A percentile compares a stretch with the other conserved stretches of the same genome.
Evolutionary conservation across 2,888 invertebrate genomes (phyloP).

Genomic region (Stegana nigrithorax): DNA sequence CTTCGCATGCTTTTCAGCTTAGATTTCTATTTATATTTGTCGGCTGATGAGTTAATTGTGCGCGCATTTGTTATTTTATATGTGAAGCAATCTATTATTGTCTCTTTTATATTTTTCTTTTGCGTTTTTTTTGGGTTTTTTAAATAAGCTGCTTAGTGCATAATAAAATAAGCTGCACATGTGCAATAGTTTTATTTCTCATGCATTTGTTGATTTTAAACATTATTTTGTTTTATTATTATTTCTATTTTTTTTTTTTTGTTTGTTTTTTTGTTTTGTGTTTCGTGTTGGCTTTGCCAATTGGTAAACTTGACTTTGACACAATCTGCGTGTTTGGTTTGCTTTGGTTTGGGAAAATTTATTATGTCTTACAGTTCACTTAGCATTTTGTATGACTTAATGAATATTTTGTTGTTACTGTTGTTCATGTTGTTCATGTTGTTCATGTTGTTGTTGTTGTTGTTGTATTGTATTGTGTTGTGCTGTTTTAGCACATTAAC

Average conservation of each 20-base stretch:
- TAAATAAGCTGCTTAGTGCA: too few relatives aligned
- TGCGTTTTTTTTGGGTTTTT: too few relatives aligned
- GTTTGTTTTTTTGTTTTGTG: slow-evolving; percentile 2
- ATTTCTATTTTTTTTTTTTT: not conserved
- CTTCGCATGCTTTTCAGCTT: too few relatives aligned
- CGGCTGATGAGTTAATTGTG: too few relatives aligned
- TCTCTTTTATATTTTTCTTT: too few relatives aligned
- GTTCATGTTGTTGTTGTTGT: not conserved
- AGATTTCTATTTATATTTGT: too few relatives aligned
- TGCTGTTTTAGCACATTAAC: slow-evolving; percentile 8
- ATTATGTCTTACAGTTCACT: not conserved
- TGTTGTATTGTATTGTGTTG: not conserved
- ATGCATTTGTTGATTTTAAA: too few relatives aligned
- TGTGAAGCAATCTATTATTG: too few relatives aligned
- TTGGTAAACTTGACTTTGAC: slow-evolving; percentile 50
- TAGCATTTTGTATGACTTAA: not conserved
- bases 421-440: not conserved
- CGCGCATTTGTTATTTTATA: too few relatives aligned
- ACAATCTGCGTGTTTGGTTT: slow-evolving; percentile 17
- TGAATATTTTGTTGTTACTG: not conserved
- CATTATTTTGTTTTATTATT: not conserved
- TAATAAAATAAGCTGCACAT: too few relatives aligned
- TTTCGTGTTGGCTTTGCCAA: not conserved
- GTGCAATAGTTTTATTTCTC: too few relatives aligned
- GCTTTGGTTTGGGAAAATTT: not conserved